Conservation (phyloP, 2,113 vertebrate species). For the Rhegmatorhina hoffmannsi region DNA sequence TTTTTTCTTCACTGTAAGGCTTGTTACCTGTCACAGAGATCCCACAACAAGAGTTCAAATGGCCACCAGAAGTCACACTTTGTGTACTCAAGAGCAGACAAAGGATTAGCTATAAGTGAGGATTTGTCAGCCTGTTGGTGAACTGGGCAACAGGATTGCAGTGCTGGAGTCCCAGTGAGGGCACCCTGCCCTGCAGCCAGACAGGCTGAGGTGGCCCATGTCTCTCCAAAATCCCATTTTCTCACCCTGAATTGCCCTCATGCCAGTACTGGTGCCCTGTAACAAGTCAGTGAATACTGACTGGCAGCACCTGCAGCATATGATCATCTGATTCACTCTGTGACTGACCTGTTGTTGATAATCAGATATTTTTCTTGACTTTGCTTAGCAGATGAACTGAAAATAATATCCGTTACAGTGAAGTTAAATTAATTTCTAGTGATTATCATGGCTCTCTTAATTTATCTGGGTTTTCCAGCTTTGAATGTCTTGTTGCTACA, state of each 20-base stretch:
- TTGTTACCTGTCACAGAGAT: conserved; percentile 24
- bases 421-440: neutral
- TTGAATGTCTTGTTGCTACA: neutral
- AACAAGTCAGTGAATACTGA: neutral
- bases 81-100: neutral
- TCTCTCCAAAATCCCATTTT: neutral
- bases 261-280: fast-evolving
- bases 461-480: neutral
- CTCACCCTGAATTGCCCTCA: neutral
- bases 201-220: fast-evolving
- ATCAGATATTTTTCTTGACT: neutral
- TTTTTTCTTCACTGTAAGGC: neutral
- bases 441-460: neutral
- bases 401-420: neutral
- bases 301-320: neutral
- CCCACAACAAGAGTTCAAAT: conserved; percentile 22
- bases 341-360: neutral
- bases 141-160: neutral
- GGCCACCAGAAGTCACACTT: neutral
- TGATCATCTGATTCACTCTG: neutral
- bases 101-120: neutral
- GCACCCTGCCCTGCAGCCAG: neutral
- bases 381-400: neutral
- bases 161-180: neutral
- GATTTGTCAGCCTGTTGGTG: neutral